Conservation (phyloP, 2,888 invertebrate genomes). For the Tromatobia lineatoria region DNA sequence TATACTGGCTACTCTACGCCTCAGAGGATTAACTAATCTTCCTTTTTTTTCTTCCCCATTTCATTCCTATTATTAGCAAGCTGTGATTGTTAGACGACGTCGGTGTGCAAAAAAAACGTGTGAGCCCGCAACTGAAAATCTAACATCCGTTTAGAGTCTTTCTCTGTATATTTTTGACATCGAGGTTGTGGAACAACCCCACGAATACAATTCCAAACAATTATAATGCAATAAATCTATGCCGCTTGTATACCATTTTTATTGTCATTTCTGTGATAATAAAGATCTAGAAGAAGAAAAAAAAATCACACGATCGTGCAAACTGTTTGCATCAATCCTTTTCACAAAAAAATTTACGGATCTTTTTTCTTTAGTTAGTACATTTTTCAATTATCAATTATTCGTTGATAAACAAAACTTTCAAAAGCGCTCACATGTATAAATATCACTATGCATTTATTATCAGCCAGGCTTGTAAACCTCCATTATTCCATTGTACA, state of each 20-base stretch:
- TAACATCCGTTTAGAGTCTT: not conserved
- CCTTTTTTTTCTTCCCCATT: constrained; percentile 12
- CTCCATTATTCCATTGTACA: not conserved
- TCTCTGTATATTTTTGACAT: not conserved
- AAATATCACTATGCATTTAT: not conserved
- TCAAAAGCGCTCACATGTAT: not conserved
- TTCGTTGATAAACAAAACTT: no score
- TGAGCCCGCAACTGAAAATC: not conserved
- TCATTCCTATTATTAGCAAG: constrained; percentile 24
- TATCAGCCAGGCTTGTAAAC: no score
- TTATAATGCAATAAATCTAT: constrained; percentile 20
- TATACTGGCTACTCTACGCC: no score
- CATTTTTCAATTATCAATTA: no score
- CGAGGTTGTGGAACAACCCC: constrained; percentile 7
- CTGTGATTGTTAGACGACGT: not conserved
- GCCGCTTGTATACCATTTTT: constrained; percentile 60
- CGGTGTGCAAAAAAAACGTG: not conserved
- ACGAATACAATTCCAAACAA: constrained; percentile 16
- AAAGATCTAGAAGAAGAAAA: constrained; percentile 62
- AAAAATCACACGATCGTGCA: not conserved
- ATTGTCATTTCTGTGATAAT: constrained; percentile 72
- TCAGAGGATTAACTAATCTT: no score
- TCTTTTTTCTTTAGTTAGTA: not conserved
- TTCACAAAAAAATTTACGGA: not conserved
- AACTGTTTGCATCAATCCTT: not conserved